These are phyloP conservation scores for Circaetus gallicus DNA, from an alignment of 2,113 vertebrate genomes.

Conservation along the genomic window DNA sequence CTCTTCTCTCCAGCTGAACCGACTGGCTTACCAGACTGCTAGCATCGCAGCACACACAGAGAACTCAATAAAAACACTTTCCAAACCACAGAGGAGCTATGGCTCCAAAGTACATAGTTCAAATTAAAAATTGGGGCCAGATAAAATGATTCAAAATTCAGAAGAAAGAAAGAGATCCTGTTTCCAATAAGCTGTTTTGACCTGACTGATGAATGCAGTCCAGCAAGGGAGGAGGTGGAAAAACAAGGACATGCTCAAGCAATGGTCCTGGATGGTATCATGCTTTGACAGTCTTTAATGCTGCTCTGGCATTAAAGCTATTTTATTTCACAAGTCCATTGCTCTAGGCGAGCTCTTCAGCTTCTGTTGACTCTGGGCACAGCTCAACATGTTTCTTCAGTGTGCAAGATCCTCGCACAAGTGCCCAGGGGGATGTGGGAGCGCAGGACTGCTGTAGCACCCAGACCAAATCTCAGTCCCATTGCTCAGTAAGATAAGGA, in stretches of 20 bases:
- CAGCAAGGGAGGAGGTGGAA: conserved; percentile 48
- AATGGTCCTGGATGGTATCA: conserved; percentile 45
- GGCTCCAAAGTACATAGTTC: conserved; percentile 47
- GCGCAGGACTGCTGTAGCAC: not conserved
- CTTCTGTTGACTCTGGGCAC: conserved; percentile 8
- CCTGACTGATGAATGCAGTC: conserved; percentile 31
- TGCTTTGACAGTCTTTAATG: conserved; percentile 24
- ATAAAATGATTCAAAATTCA: conserved; percentile 58
- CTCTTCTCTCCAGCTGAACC: conserved; percentile 17
- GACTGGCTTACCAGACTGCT: not conserved
- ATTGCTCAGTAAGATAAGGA: not conserved
- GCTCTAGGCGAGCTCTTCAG: conserved; percentile 23
- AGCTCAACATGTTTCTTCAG: not conserved
- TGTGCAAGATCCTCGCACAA: not conserved
- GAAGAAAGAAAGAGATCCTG: conserved; percentile 26
- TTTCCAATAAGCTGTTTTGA: conserved; percentile 58
- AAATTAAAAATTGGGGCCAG: conserved; percentile 31
- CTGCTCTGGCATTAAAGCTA: conserved; percentile 21
- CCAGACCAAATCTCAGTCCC: not conserved
- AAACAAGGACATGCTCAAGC: conserved; percentile 53
- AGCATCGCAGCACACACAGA: conserved; percentile 1
- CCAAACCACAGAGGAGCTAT: conserved; percentile 45
- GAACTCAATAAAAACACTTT: conserved; percentile 15
- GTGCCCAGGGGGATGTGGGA: not conserved
- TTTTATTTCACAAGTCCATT: conserved; percentile 37